A percentile compares a stretch with the other conserved stretches of the same genome.
These are phyloP conservation scores for Prietella phreatophila DNA, from an alignment of 2,113 vertebrate species.

Conservation along the genomic window DNA sequence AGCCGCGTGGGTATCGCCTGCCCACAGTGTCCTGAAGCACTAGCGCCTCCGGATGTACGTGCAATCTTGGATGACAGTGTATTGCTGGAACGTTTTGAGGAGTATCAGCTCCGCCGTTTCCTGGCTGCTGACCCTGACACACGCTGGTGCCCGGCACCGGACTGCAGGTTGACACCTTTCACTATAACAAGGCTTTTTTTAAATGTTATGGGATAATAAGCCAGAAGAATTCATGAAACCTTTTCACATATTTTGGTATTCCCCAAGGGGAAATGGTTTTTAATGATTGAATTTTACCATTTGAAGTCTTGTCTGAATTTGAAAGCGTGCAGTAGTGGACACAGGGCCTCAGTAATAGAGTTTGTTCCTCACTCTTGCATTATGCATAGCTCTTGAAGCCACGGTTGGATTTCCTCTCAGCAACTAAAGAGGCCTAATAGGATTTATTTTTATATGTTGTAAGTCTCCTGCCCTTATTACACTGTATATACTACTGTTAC, in stretches of 20 bases:
- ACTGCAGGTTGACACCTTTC: constrained; percentile 77
- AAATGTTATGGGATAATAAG: neutral
- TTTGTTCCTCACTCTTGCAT: constrained; percentile 31
- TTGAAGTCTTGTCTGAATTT: neutral
- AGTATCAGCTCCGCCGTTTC: constrained; percentile 79
- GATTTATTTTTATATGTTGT: constrained; percentile 15
- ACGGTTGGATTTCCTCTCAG: constrained; percentile 42
- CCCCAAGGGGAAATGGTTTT: neutral
- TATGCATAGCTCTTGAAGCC: constrained; percentile 39
- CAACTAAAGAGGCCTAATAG: constrained; percentile 27
- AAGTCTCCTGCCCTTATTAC: neutral
- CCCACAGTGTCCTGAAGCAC: constrained; percentile 75
- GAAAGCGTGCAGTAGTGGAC: neutral
- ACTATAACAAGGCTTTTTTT: neutral
- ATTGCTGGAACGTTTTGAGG: constrained; percentile 79
- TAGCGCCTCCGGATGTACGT: constrained; percentile 71
- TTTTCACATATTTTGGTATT: neutral
- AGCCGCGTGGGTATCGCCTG: constrained; percentile 78
- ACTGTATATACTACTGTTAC: neutral
- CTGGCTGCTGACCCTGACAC: constrained; percentile 78
- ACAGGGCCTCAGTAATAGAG: neutral
- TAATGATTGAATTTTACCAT: neutral
- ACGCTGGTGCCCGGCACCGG: constrained; percentile 81
- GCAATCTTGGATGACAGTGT: constrained; percentile 74
- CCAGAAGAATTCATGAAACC: neutral